These are phyloP conservation scores for Chaenocephalus aceratus DNA, from an alignment of 2,113 vertebrate species.

Conservation along the genomic window DNA sequence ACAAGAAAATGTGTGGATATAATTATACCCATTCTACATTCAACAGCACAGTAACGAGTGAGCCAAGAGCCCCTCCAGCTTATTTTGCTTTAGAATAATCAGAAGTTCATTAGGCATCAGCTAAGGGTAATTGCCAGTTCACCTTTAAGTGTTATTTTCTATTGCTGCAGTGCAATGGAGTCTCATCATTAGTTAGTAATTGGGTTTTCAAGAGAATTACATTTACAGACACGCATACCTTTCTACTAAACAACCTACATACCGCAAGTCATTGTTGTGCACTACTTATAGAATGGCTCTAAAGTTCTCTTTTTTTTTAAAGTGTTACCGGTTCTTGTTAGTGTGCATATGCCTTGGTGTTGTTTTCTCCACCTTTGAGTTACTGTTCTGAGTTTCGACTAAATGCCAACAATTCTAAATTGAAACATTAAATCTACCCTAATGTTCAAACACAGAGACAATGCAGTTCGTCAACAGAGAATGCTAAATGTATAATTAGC, in stretches of 20 bases:
- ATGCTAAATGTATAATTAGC: conserved; percentile 54
- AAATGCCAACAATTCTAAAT: conserved; percentile 35
- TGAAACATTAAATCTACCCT: conserved; percentile 38
- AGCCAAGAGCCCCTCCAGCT: background rate
- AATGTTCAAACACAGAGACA: background rate
- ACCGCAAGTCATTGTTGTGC: background rate
- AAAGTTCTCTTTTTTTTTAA: background rate
- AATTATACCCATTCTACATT: background rate
- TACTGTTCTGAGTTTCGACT: background rate
- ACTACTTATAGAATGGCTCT: background rate
- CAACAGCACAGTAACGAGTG: background rate
- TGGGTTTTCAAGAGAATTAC: conserved; percentile 26
- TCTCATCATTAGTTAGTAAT: conserved; percentile 27
- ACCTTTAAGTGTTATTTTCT: conserved; percentile 1
- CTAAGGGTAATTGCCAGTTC: conserved; percentile 9
- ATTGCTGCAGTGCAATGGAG: background rate
- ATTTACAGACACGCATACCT: background rate
- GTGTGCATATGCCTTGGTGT: background rate
- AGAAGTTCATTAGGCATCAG: background rate
- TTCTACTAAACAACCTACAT: background rate
- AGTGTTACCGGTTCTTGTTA: background rate
- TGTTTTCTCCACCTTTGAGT: background rate
- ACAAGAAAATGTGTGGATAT: background rate
- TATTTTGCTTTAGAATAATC: background rate
- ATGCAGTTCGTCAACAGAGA: conserved; percentile 18